Evolutionary conservation across 2,797 vertebrate species (phyloP).

Genomic region (Apogon hyalosoma): DNA sequence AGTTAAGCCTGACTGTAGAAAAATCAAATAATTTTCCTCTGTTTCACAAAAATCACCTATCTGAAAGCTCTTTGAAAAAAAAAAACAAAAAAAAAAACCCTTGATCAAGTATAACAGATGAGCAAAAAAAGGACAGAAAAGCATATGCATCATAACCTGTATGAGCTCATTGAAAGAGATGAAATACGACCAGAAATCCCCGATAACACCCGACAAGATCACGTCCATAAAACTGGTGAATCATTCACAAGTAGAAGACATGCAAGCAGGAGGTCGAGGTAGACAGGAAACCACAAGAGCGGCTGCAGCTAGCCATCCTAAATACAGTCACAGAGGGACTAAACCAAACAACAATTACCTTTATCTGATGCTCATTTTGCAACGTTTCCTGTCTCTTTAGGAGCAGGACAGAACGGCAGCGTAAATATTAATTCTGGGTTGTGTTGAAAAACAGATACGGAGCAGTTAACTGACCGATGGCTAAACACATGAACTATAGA

Average conservation of each 20-base stretch:
- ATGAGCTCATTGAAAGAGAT: background rate
- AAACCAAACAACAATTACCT: constrained; percentile 59
- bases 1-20: background rate
- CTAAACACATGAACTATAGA: background rate
- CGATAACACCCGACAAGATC: background rate
- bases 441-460: background rate
- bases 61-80: background rate
- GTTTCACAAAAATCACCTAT: constrained; percentile 10
- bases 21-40: constrained; percentile 28
- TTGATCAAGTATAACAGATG: constrained; percentile 48
- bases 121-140: constrained; percentile 11
- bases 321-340: constrained; percentile 45
- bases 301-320: constrained; percentile 50
- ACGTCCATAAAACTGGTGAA: background rate
- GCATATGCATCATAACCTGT: background rate
- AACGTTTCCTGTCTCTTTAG: constrained; percentile 61
- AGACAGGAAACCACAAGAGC: constrained; percentile 46
- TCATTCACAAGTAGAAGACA: constrained; percentile 4
- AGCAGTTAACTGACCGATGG: constrained; percentile 6
- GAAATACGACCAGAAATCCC: constrained; percentile 1
- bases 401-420: background rate
- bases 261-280: constrained; percentile 15
- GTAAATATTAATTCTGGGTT: background rate
- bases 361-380: constrained; percentile 58
- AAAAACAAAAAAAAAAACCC: constrained; percentile 10